phyloP scores from a whole-genome alignment of 2,797 vertebrate species.

The Fundulus diaphanus region DNA sequence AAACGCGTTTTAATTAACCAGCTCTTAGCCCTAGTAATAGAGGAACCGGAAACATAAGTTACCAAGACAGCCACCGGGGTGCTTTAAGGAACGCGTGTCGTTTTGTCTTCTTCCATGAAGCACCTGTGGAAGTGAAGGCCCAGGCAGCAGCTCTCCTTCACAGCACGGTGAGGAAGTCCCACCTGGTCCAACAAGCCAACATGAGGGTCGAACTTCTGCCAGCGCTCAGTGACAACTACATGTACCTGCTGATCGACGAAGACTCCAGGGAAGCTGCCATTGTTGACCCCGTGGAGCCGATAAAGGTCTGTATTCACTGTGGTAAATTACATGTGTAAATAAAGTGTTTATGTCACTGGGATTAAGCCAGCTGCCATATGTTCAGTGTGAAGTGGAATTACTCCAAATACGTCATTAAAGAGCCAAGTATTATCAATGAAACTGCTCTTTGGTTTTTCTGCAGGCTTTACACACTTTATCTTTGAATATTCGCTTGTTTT shows the following conservation, averaged over 20 bases:
- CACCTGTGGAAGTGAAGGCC: constrained; percentile 60
- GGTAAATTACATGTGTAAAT: neutral
- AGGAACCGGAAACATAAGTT: too few species aligned
- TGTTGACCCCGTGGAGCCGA: constrained; percentile 94
- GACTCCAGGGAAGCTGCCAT: constrained; percentile 92
- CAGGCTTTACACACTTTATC: neutral
- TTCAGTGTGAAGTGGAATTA: too few species aligned
- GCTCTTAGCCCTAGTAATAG: neutral
- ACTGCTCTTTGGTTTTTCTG: neutral
- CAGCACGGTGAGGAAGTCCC: constrained; percentile 74
- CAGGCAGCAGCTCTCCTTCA: constrained; percentile 71
- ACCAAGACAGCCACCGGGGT: neutral
- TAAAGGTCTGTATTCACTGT: constrained; percentile 82
- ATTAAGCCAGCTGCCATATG: neutral
- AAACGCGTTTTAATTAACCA: neutral
- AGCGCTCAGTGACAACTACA: constrained; percentile 96
- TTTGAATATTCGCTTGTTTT: neutral
- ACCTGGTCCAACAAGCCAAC: constrained; percentile 76
- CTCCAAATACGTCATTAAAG: too few species aligned
- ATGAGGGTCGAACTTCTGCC: constrained; percentile 95
- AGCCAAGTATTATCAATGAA: too few species aligned
- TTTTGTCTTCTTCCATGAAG: constrained; percentile 32
- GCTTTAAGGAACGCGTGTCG: neutral
- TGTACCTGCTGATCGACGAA: constrained; percentile 95
- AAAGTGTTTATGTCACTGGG: neutral